Base-by-base conservation (phyloP, 2,797 vertebrate species). In the Myotis findleyi region DNA sequence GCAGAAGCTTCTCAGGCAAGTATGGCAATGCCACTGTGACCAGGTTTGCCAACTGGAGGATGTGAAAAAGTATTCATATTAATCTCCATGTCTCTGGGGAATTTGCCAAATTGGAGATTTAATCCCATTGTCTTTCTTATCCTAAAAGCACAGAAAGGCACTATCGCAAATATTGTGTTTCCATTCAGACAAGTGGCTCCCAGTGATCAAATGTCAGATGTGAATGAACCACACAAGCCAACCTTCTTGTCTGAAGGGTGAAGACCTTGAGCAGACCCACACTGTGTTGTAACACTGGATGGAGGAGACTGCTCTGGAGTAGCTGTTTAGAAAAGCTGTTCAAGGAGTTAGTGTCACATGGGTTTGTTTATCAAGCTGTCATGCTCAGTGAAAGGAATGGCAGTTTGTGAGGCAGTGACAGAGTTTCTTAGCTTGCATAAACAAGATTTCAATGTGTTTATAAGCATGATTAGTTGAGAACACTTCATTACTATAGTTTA, bases 1-100 rank as follows among this genome's bases (percentile, higher is more conserved):
- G 55, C 64, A 75, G 94, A 0, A 83, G 86, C 69, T 91, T 92
- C 73, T 93, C 72, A 91, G 13, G 81, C 77, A 95, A 96, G 89
- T 0, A 0, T 94, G 82, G 92, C 44, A n/a, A 38, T 5, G 72
- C 66, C 93, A 77, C 36, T 84, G 77, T 68, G 41, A 71, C 72
- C 93, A 95, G 79, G 87, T 69, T 66, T 94, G 49, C 87, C 97
- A 98, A 97, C 10, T 97, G 94, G 91, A 95, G 89, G 84, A 64
- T 84, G 49, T 11, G 87, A 91, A 80, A 73, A 38, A 95, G 41
- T 91, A 92, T 75, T 73, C 73, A 84, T 93, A 55, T 62, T 62
- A 93, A 97, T 89, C 88, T 72, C 49, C 7, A n/a, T 49, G 33
- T 94, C 76, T 87, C 59, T 86, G 44, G 79, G 51, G 81, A 76